A percentile compares a stretch with the other conserved stretches of the same genome.
Conservation (phyloP, 2,888 invertebrate genomes). For the Synanthedon myopaeformis region DNA sequence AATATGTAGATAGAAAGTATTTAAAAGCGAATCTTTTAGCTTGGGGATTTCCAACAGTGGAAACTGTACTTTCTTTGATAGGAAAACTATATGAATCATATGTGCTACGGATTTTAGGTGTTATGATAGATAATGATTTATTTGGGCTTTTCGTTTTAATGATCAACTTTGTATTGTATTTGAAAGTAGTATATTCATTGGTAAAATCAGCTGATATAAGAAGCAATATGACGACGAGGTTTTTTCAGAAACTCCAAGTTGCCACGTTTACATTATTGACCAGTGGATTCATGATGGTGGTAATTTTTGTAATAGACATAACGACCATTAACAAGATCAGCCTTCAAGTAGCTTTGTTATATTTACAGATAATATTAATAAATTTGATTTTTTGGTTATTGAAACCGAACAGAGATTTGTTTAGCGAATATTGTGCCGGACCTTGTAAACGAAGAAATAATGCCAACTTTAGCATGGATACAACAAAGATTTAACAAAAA, state of each 20-base stretch:
- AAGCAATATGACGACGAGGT: neutral
- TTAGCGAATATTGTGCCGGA: conserved; percentile 5
- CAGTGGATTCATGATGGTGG: neutral
- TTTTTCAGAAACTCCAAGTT: neutral
- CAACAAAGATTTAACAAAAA: too few species aligned
- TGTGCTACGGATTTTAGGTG: neutral
- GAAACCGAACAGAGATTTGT: neutral
- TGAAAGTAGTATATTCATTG: neutral
- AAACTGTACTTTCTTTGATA: neutral
- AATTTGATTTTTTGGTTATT: neutral
- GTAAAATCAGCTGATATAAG: neutral
- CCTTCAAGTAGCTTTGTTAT: neutral
- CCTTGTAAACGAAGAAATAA: neutral
- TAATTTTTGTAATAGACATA: neutral
- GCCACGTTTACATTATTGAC: neutral
- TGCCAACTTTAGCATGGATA: too few species aligned
- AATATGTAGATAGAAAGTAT: neutral
- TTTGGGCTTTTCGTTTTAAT: neutral
- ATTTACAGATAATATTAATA: neutral
- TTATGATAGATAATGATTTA: neutral
- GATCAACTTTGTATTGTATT: neutral
- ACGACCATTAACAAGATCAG: neutral
- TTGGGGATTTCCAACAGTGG: neutral
- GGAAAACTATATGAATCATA: neutral
- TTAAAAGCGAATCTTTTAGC: neutral